Conservation (phyloP, 1,140 invertebrate species). For the Drosophila insularis region DNA sequence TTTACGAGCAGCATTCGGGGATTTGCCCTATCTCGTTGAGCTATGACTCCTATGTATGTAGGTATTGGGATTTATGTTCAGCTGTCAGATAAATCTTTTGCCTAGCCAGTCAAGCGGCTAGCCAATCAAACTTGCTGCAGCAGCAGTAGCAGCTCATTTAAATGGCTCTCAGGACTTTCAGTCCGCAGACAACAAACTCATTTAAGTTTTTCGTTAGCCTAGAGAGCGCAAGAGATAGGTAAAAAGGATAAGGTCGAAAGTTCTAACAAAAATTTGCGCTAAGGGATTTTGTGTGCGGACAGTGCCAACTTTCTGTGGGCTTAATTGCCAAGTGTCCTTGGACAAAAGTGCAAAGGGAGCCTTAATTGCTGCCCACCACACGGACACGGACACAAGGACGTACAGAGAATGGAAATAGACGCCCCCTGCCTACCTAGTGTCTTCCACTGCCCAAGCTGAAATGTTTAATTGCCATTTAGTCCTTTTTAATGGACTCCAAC, state of each 20-base stretch:
- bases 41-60: conserved; percentile 47
- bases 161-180: conserved; percentile 54
- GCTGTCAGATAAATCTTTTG: conserved; percentile 62
- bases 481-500: conserved; percentile 77
- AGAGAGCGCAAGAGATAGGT: conserved; percentile 57
- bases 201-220: conserved; percentile 60
- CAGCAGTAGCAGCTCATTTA: conserved; percentile 56
- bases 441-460: conserved; percentile 41
- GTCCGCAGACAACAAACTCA: conserved; percentile 53
- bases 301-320: conserved; percentile 69
- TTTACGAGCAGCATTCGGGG: conserved; percentile 51
- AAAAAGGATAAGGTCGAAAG: conserved; percentile 66
- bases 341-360: conserved; percentile 58
- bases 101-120: conserved; percentile 41
- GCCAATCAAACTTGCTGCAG: conserved; percentile 64
- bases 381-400: too few species aligned
- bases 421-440: not conserved
- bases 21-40: conserved; percentile 30
- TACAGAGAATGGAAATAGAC: not conserved
- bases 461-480: conserved; percentile 81
- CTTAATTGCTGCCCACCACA: conserved; percentile 58
- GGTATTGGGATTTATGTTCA: conserved; percentile 54
- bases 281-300: conserved; percentile 45
- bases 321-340: conserved; percentile 78
- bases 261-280: conserved; percentile 47